phyloP scores from a whole-genome alignment of 2,888 invertebrate species.

The Philopedon plagiatum region DNA sequence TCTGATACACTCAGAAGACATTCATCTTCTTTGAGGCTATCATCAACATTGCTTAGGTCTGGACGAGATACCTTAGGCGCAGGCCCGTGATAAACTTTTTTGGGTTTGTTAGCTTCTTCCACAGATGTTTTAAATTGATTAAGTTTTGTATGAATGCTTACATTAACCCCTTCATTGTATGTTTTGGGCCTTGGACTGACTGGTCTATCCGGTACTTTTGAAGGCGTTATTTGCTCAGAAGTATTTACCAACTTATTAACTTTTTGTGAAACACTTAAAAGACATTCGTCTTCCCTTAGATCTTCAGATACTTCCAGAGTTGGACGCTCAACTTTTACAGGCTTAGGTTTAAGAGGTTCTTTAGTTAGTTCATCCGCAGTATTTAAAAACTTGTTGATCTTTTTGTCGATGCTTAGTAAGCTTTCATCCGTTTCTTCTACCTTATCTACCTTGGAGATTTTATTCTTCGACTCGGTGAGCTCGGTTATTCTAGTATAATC shows the following conservation, averaged over 20 bases:
- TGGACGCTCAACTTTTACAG: constrained; percentile 66
- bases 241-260: constrained; percentile 77
- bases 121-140: constrained; percentile 66
- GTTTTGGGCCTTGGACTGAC: constrained; percentile 62
- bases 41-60: constrained; percentile 57
- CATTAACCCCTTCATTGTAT: constrained; percentile 66
- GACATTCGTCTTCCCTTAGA: constrained; percentile 75
- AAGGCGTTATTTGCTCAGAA: constrained; percentile 66
- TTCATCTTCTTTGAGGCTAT: constrained; percentile 69
- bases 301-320: constrained; percentile 73
- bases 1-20: constrained; percentile 76
- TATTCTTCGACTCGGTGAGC: constrained; percentile 56
- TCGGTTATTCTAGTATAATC: constrained; percentile 68
- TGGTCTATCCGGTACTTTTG: constrained; percentile 59
- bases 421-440: constrained; percentile 70
- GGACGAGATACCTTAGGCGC: constrained; percentile 54
- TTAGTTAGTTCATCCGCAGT: constrained; percentile 66
- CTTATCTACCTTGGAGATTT: constrained; percentile 64
- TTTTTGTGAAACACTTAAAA: constrained; percentile 79
- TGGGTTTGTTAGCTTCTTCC: constrained; percentile 52
- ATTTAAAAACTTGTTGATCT: constrained; percentile 67
- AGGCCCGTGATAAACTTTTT: constrained; percentile 38
- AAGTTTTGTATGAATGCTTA: constrained; percentile 72
- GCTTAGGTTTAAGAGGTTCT: constrained; percentile 60
- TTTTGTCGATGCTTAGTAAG: constrained; percentile 73